Evolutionary conservation across 2,113 vertebrate species (phyloP).

Genomic region (Xenopus laevis): DNA sequence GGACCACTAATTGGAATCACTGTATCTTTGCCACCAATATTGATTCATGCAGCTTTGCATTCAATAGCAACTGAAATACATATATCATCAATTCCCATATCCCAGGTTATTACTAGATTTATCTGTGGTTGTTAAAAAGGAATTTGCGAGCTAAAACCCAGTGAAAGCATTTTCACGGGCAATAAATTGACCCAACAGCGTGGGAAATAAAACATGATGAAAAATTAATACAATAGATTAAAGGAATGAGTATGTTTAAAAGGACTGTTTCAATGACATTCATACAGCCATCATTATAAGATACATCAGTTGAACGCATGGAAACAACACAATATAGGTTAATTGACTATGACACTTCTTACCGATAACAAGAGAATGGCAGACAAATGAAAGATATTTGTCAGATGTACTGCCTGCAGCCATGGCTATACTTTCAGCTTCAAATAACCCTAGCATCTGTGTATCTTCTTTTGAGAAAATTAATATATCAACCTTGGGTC

Average conservation of each 20-base stretch:
- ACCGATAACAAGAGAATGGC: conserved; percentile 40
- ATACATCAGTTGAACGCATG: background rate
- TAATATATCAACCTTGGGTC: conserved; percentile 40
- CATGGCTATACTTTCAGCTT: conserved; percentile 53
- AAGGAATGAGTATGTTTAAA: background rate
- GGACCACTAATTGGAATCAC: too few relatives aligned
- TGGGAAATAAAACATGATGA: too few relatives aligned
- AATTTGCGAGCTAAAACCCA: too few relatives aligned
- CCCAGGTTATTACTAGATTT: too few relatives aligned
- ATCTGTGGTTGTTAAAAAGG: too few relatives aligned
- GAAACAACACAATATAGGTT: conserved; percentile 30
- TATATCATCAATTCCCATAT: too few relatives aligned
- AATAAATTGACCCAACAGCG: too few relatives aligned
- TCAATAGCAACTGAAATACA: too few relatives aligned
- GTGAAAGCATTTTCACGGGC: too few relatives aligned
- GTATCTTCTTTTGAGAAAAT: conserved; percentile 45
- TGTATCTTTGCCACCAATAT: too few relatives aligned
- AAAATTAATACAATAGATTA: too few relatives aligned
- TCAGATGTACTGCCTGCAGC: conserved; percentile 54
- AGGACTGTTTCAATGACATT: conserved; percentile 1
- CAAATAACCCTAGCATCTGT: conserved; percentile 49
- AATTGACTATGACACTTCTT: conserved; percentile 38
- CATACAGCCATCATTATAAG: background rate
- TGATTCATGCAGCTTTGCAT: too few relatives aligned
- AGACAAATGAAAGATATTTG: conserved; percentile 36